phyloP scores from a whole-genome alignment of 1,140 invertebrate genomes.

The Drosophila kikkawai region DNA sequence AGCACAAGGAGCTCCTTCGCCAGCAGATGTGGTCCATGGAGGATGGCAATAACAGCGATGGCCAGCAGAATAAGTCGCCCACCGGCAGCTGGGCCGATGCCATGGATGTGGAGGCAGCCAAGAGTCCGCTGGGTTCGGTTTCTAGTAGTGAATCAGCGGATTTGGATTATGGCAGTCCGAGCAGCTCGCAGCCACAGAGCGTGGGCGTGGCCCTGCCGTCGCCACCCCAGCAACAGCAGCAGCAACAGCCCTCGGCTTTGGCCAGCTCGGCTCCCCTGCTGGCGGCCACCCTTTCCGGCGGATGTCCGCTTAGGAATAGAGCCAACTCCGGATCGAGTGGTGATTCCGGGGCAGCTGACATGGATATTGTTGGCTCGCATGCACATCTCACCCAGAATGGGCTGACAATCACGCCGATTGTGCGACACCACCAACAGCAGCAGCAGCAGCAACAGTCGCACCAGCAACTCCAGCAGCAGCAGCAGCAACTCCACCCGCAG shows the following conservation, averaged over 20 bases:
- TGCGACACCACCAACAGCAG: constrained; percentile 84
- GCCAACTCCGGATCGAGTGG: constrained; percentile 92
- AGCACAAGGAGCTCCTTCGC: constrained; percentile 92
- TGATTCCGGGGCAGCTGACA: constrained; percentile 90
- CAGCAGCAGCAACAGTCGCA: constrained; percentile 72
- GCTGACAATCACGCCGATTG: constrained; percentile 88
- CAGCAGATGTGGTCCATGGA: constrained; percentile 89
- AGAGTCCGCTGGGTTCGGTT: constrained; percentile 93
- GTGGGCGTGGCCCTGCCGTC: constrained; percentile 20
- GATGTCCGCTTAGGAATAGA: constrained; percentile 88
- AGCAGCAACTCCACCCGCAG: constrained; percentile 53
- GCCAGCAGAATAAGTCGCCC: constrained; percentile 85
- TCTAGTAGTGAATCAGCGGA: constrained; percentile 91
- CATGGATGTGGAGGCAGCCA: constrained; percentile 90
- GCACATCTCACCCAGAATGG: constrained; percentile 89
- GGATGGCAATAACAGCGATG: constrained; percentile 86
- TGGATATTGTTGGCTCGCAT: constrained; percentile 89
- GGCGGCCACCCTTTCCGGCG: constrained; percentile 91
- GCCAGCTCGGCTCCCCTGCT: constrained; percentile 88
- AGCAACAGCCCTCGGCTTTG: constrained; percentile 83
- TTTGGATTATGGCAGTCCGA: constrained; percentile 86
- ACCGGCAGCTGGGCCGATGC: constrained; percentile 88
- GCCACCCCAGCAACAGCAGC: constrained; percentile 84
- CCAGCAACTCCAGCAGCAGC: constrained; percentile 40
- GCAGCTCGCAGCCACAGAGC: constrained; percentile 84